Base-by-base conservation (phyloP, 2,888 invertebrate species). In the Drosophila algonquin region DNA sequence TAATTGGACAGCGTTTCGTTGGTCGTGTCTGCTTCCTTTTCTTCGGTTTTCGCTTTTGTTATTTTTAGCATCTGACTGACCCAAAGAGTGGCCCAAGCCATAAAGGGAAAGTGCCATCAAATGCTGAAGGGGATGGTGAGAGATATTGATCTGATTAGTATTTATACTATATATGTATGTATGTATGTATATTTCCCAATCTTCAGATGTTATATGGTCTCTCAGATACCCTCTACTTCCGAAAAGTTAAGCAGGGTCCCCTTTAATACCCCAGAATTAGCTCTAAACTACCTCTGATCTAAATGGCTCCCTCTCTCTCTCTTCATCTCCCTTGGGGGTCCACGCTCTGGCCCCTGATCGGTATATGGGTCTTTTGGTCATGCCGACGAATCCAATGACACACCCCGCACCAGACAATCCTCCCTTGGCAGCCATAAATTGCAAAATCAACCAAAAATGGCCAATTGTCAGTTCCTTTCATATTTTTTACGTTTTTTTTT, bases 391-490 rank as follows among this genome's bases (percentile, higher is more conserved):
- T 14, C 45, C 59, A 59, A 24, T 59, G 79, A 53, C 57, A 61
- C 44, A 65, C 46, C 35, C 50, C 40, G 27, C 10, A n/a, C 35
- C 52, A 35, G 4, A 12, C 12, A 3, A 4, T 14, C 0, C 40
- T 30, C 24, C 14, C 10, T 32, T 45, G 48, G 35, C 24, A 27
- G 52, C 55, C 73, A 80, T 81, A 90, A 90, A 81, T 81, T 84
- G 47, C 51, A 45, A 73, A 79, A 89, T 89, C 74, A 85, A 78
- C 90, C 89, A 72, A 87, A 90, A 81, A 85, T 70, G 70, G 60
- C 57, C 77, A 78, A 76, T 77, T 87, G 79, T 87, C 85, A 77
- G n/a, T 71, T 72, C 61, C 40, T 45, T 55, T 14, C 45, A 51
- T 73, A 44, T 67, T 63, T 54, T 70, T 56, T 53, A 14, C 35